These are phyloP conservation scores for Eretmochelys imbricata DNA, from an alignment of 2,113 vertebrate species.

Conservation along the genomic window DNA sequence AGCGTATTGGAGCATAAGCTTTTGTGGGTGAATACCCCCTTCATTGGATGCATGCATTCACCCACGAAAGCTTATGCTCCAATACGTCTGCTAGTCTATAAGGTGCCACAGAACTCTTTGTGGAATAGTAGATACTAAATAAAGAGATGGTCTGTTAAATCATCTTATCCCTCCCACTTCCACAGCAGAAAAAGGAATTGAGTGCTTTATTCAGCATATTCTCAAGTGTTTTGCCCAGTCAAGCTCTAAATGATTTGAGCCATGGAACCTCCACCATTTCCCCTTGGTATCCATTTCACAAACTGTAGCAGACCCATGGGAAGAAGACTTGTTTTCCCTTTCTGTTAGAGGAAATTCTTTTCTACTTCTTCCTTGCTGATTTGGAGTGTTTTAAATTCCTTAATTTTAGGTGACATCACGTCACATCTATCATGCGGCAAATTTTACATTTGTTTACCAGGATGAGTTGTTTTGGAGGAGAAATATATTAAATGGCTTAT, in stretches of 20 bases:
- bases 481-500: neutral
- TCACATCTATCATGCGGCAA: neutral
- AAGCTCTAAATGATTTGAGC: neutral
- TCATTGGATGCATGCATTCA: too few relatives aligned
- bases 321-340: neutral
- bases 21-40: too few relatives aligned
- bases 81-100: too few relatives aligned
- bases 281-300: neutral
- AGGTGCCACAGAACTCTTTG: neutral
- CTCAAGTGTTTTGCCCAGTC: neutral
- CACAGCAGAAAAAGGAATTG: slow-evolving; percentile 7
- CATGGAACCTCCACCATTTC: neutral
- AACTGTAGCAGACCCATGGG: neutral
- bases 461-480: neutral
- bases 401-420: neutral
- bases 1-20: too few relatives aligned
- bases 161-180: neutral
- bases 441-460: neutral
- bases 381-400: neutral
- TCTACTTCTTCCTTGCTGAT: neutral
- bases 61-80: too few relatives aligned
- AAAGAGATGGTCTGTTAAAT: neutral
- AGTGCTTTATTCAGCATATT: neutral
- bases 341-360: neutral
- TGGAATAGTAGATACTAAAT: neutral